Percentiles rank a stretch among this genome's conserved stretches.
These are phyloP conservation scores for Okamejei kenojei DNA, from an alignment of 2,797 vertebrate genomes.

Conservation along the genomic window DNA sequence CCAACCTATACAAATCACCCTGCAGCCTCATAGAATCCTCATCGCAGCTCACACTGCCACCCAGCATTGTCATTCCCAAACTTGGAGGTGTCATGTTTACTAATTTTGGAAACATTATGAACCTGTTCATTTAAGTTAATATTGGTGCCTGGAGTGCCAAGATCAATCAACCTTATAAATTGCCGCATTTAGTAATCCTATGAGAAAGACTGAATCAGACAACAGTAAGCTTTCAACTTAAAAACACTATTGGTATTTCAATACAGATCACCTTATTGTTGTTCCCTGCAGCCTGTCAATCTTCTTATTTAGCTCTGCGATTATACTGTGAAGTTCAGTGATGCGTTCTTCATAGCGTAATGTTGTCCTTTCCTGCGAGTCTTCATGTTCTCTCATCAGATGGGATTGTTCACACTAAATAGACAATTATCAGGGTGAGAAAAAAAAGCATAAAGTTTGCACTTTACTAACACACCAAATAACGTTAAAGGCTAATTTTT, in stretches of 20 bases:
- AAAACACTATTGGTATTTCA: neutral
- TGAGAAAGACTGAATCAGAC: neutral
- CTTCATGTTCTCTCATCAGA: slow-evolving; percentile 74
- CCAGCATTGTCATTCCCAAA: too few relatives aligned
- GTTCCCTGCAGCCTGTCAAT: slow-evolving; percentile 69
- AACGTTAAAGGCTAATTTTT: neutral
- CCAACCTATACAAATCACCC: too few relatives aligned
- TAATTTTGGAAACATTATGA: too few relatives aligned
- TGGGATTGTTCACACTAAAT: slow-evolving; percentile 72
- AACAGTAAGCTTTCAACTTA: neutral
- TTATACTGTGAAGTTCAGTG: slow-evolving; percentile 76
- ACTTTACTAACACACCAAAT: neutral
- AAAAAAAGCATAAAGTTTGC: neutral
- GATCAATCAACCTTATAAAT: neutral
- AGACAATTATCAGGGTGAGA: neutral
- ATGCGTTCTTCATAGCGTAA: slow-evolving; percentile 76
- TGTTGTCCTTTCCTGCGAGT: slow-evolving; percentile 67
- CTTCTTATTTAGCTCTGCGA: slow-evolving; percentile 78
- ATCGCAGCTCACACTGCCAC: too few relatives aligned
- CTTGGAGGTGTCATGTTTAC: too few relatives aligned
- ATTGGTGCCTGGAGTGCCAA: neutral
- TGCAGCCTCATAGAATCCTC: too few relatives aligned
- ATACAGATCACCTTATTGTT: slow-evolving; percentile 65
- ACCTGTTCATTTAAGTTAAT: too few relatives aligned
- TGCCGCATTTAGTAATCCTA: neutral